Base-by-base conservation (phyloP, 2,797 vertebrate species). In the Oryzias sinensis region DNA sequence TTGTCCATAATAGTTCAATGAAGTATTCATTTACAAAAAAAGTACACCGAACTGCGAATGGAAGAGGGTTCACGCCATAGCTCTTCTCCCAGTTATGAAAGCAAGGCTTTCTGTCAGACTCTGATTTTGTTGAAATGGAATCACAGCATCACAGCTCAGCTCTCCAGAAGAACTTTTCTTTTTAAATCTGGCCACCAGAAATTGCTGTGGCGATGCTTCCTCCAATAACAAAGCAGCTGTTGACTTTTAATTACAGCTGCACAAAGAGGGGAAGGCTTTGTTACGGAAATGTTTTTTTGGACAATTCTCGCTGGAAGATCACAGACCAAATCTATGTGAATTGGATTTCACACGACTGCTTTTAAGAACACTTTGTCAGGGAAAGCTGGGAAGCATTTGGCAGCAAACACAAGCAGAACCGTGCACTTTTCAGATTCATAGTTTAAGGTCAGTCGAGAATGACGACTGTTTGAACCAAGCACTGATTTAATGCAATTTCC, bases 381-480 rank as follows among this genome's bases (percentile, higher is more conserved):
- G 56, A 66, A 3, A 75, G 60, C 27, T 7, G 41, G 48, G 41
- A 41, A 45, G 61, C 64, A 41, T 53, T 53, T 76, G 67, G 70
- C 54, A 72, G 68, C 49, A 59, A 48, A 56, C 53, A 50, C 49
- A 54, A 47, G 61, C 52, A 29, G 64, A 53, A 49, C 22, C 37
- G 46, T 69, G 72, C 59, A 70, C 77, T 70, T 74, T 71, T 82
- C 66, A 75, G 51, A 56, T 43, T 61, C 47, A 58, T 56, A 27
- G 72, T 70, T 76, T 81, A 27, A 59, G 60, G 72, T 80, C 77
- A 76, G 72, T 70, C 77, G 65, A 65, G 27, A 6, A 25, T 5
- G 65, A 70, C 72, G 27, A 58, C 63, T 65, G 65, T 81, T 73
- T 22, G 69, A 69, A 78, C 20, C 5, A 6, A 11, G 8, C 33